These are phyloP conservation scores for Neoascia interrupta DNA, from an alignment of 2,888 invertebrate species.

Conservation along the genomic window DNA sequence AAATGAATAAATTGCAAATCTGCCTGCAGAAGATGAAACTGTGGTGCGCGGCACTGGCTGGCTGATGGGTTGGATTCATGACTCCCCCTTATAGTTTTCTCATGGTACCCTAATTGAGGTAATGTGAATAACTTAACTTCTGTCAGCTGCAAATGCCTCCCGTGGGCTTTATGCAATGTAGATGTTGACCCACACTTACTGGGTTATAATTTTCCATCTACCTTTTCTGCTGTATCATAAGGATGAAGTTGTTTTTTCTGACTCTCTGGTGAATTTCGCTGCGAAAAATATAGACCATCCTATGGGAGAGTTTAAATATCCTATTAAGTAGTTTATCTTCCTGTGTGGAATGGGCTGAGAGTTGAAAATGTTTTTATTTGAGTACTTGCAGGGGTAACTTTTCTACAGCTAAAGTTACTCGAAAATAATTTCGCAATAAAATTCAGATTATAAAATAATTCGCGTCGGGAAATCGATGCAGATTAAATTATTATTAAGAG, in stretches of 20 bases:
- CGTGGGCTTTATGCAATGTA: constrained; percentile 58
- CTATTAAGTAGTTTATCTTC: constrained; percentile 60
- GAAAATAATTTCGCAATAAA: no score
- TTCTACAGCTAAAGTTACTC: no score
- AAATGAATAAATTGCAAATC: constrained; percentile 64
- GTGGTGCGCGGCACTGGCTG: neutral
- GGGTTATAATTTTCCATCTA: neutral
- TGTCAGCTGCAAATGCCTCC: constrained; percentile 59
- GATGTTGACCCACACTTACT: constrained; percentile 48
- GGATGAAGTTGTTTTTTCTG: neutral
- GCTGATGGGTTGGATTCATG: neutral
- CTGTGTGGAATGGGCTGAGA: constrained; percentile 6
- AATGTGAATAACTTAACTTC: constrained; percentile 65
- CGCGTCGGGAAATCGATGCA: no score
- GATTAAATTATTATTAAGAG: no score
- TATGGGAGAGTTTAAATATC: constrained; percentile 55
- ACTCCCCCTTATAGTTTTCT: constrained; percentile 32
- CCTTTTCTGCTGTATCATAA: no score
- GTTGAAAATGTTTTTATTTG: constrained; percentile 33
- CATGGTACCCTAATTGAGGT: constrained; percentile 66
- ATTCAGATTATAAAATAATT: no score
- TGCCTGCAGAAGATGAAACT: constrained; percentile 20
- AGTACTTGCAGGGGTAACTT: constrained; percentile 38
- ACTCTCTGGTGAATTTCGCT: constrained; percentile 44
- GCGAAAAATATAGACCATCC: constrained; percentile 51